Conservation (phyloP, 1,140 invertebrate species). For the Pentalonia nigronervosa region DNA sequence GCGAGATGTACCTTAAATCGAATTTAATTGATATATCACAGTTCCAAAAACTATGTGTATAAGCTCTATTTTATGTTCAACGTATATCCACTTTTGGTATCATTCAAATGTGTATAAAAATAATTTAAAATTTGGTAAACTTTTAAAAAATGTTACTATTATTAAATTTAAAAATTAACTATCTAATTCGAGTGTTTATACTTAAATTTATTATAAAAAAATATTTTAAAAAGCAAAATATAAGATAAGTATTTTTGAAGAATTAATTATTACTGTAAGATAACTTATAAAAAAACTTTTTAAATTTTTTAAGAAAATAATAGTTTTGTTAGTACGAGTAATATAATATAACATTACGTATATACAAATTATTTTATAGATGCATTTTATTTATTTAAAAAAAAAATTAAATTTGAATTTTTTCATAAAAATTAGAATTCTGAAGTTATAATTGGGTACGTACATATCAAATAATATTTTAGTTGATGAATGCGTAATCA, state of each 20-base stretch:
- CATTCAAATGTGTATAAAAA: neutral
- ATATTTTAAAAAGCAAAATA: neutral
- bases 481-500: too few relatives aligned
- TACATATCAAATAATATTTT: neutral
- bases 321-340: neutral
- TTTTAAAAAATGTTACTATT: neutral
- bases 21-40: neutral
- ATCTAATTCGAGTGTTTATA: neutral
- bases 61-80: neutral
- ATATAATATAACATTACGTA: neutral
- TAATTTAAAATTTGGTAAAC: neutral
- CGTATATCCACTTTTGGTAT: neutral
- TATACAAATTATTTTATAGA: neutral
- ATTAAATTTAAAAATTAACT: neutral
- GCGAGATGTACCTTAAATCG: neutral
- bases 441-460: fast-evolving
- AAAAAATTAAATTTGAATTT: too few relatives aligned
- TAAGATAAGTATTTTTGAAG: neutral
- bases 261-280: neutral
- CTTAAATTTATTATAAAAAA: neutral
- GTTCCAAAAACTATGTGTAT: neutral
- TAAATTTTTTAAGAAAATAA: neutral
- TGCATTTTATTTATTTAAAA: neutral
- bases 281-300: neutral
- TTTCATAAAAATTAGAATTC: neutral